phyloP scores from a whole-genome alignment of 2,797 vertebrate genomes.

The Galagoides demidoff region DNA sequence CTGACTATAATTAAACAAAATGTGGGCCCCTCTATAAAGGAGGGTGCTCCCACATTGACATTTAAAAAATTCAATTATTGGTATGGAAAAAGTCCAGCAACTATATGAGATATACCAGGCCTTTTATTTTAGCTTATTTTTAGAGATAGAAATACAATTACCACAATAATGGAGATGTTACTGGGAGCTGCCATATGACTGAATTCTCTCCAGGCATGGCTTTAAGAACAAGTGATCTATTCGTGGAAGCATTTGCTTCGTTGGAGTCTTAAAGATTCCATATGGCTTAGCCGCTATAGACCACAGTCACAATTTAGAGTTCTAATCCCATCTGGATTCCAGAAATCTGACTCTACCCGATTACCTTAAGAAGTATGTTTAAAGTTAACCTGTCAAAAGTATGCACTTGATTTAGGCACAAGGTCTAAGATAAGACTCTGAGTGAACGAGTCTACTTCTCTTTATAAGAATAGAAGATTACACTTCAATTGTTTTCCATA shows the following conservation, averaged over 20 bases:
- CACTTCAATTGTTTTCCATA: constrained; percentile 51
- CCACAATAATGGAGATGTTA: neutral
- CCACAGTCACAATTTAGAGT: neutral
- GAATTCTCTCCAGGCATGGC: neutral
- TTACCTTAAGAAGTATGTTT: constrained; percentile 2
- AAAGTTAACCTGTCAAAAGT: constrained; percentile 22
- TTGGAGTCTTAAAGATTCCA: neutral
- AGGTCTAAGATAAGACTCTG: constrained; percentile 8
- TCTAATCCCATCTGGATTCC: neutral
- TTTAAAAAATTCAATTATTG: neutral
- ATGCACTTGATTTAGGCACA: neutral
- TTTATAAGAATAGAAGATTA: neutral
- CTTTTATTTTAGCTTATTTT: neutral
- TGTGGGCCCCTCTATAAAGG: neutral
- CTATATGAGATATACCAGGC: neutral
- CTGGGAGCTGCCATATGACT: neutral
- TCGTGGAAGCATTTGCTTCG: neutral
- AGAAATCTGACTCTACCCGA: neutral
- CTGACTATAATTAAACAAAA: neutral
- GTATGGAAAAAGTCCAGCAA: neutral
- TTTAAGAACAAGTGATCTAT: neutral
- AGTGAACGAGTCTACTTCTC: neutral
- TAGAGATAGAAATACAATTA: neutral
- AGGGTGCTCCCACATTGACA: neutral
- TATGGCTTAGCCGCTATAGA: neutral